A percentile compares a stretch with the other conserved stretches of the same genome.
phyloP scores from a whole-genome alignment of 2,113 vertebrate genomes.

The Bungarus multicinctus region DNA sequence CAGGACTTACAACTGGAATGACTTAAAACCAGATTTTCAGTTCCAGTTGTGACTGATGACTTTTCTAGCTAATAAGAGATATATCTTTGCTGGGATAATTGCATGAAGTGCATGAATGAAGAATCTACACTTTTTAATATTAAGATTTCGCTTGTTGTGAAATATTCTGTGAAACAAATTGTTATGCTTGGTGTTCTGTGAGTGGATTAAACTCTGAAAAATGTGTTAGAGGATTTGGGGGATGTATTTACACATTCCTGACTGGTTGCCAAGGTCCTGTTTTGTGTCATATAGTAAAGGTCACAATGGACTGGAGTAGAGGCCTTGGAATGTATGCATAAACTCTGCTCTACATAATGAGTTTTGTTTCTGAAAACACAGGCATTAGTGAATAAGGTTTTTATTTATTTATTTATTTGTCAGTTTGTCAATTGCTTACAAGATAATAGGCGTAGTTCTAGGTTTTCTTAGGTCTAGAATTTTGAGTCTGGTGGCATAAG shows the following conservation, averaged over 20 bases:
- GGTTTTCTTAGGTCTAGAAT: too few species aligned
- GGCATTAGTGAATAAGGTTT: conserved; percentile 21
- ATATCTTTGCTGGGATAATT: neutral
- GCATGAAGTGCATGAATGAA: neutral
- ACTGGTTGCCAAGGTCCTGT: conserved; percentile 46
- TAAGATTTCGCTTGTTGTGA: neutral
- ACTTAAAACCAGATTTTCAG: neutral
- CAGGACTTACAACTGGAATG: neutral
- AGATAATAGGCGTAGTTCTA: too few species aligned
- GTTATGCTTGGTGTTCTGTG: neutral
- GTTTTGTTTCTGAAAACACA: conserved; percentile 26
- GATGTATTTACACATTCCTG: conserved; percentile 48
- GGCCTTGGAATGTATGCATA: conserved; percentile 19
- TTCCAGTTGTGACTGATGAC: neutral
- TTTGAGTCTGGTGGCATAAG: too few species aligned
- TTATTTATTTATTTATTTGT: too few species aligned
- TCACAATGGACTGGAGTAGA: conserved; percentile 29
- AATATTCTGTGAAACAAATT: neutral
- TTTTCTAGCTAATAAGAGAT: neutral
- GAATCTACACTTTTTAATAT: neutral
- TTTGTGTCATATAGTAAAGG: conserved; percentile 52
- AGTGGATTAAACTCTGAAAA: neutral
- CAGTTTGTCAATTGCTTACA: too few species aligned
- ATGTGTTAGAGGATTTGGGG: neutral
- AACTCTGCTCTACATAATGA: conserved; percentile 19